These are phyloP conservation scores for Tetragnatha versicolor DNA, from an alignment of 1,140 invertebrate species.

Conservation along the genomic window DNA sequence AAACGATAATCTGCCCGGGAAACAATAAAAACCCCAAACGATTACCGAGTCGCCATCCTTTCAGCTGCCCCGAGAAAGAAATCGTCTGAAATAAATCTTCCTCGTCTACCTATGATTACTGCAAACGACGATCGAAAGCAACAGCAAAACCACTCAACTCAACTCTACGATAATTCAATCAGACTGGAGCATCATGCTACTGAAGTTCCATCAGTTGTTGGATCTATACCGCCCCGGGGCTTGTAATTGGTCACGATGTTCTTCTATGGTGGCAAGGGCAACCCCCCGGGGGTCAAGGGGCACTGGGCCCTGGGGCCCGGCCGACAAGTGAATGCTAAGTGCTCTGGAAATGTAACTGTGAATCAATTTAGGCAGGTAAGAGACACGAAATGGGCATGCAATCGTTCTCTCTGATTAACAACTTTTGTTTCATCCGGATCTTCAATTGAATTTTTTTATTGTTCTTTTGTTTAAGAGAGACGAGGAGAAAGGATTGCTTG, in stretches of 20 bases:
- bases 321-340: slow-evolving; percentile 37
- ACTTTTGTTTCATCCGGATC: no score
- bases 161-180: slow-evolving; percentile 48
- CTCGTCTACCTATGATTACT: slow-evolving; percentile 36
- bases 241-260: slow-evolving; percentile 50
- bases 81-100: no score
- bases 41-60: no score
- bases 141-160: slow-evolving; percentile 10
- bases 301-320: not conserved
- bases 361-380: slow-evolving; percentile 8
- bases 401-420: not conserved
- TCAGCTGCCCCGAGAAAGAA: no score
- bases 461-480: no score
- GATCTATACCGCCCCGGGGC: slow-evolving; percentile 15
- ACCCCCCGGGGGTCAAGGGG: not conserved
- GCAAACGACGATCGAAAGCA: not conserved
- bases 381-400: not conserved
- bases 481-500: no score
- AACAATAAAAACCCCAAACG: no score
- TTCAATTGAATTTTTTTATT: no score
- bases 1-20: no score
- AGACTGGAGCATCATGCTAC: slow-evolving; percentile 18
- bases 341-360: not conserved
- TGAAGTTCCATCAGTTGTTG: not conserved
- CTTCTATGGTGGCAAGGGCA: slow-evolving; percentile 5